phyloP scores from a whole-genome alignment of 2,113 vertebrate genomes.

The Archilochus colubris region DNA sequence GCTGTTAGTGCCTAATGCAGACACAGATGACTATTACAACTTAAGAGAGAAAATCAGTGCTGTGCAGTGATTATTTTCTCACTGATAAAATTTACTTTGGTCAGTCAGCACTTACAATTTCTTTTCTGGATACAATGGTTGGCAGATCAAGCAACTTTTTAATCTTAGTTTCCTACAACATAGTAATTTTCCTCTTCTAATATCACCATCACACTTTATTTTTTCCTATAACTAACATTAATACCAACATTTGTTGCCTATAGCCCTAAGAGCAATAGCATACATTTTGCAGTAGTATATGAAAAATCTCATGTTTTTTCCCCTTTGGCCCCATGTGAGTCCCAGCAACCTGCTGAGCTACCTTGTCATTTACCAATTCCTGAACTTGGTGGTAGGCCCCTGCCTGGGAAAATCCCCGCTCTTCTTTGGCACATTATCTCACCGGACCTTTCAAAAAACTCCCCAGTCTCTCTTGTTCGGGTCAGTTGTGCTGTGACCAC shows the following conservation, averaged over 20 bases:
- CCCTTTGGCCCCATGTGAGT: neutral
- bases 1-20: neutral
- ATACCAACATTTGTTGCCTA: neutral
- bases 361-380: slow-evolving; percentile 5
- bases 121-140: neutral
- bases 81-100: neutral
- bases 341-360: slow-evolving; percentile 20
- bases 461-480: neutral
- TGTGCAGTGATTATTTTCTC: neutral
- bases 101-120: neutral
- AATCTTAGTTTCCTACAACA: neutral
- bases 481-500: neutral
- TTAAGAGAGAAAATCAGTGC: neutral
- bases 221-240: neutral
- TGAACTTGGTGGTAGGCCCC: neutral
- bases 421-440: neutral
- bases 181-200: neutral
- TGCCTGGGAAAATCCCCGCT: neutral
- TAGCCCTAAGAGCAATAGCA: neutral
- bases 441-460: neutral
- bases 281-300: neutral
- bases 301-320: neutral
- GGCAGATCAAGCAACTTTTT: neutral
- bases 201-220: neutral
- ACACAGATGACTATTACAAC: neutral